Conservation (phyloP, 2,113 vertebrate species). For the Hypocryptadius cinnamomeus region DNA sequence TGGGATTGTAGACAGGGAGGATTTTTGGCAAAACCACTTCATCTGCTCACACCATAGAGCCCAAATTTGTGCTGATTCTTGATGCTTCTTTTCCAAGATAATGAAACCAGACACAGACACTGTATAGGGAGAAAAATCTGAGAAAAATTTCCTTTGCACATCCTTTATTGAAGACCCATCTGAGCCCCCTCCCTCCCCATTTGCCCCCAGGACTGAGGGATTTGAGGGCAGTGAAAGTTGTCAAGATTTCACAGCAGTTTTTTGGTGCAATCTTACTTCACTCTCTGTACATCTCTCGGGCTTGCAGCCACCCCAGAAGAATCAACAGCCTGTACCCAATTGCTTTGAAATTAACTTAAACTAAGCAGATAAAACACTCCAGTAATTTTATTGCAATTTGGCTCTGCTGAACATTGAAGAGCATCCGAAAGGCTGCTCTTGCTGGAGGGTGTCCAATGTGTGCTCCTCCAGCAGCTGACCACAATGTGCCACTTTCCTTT, state of each 20-base stretch:
- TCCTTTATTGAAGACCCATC: neutral
- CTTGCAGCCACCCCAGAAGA: neutral
- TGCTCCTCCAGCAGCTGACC: neutral
- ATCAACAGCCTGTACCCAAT: neutral
- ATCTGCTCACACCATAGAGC: rapidly evolving
- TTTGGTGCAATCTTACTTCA: neutral
- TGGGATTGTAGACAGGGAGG: neutral
- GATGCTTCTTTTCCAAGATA: neutral
- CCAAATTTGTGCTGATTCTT: rapidly evolving
- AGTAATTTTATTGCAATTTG: neutral
- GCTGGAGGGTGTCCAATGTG: rapidly evolving
- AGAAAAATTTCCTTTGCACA: neutral
- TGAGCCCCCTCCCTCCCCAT: rapidly evolving
- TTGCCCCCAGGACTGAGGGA: no score
- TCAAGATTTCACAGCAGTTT: neutral
- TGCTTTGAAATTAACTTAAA: neutral
- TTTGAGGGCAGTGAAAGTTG: neutral
- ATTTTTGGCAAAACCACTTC: neutral
- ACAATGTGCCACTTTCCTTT: neutral
- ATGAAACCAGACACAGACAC: no score
- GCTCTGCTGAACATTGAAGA: neutral
- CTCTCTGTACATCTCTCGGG: rapidly evolving
- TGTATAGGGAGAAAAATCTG: neutral
- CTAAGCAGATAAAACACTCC: neutral
- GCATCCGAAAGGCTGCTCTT: rapidly evolving